Base-by-base conservation (phyloP, 2,113 vertebrate genomes). In the Campylomormyrus tamandua region DNA sequence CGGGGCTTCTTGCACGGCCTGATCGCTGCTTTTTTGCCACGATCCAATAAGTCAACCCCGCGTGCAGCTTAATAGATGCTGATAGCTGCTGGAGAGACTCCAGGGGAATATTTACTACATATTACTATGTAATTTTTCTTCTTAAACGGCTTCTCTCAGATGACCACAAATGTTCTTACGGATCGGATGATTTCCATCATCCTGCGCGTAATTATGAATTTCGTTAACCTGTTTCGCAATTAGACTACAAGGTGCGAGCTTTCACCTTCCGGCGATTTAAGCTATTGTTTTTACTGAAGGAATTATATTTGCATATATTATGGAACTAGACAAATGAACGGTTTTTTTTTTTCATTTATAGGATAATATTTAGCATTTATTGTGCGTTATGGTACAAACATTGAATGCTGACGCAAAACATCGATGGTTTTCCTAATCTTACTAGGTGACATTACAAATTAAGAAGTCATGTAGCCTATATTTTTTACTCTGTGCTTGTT, bases 71-170 rank as follows among this genome's bases (percentile, higher is more conserved):
- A 80, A 87, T 74, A 49, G 31, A 58, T 46, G 87, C 27, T 83
- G 83, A 4, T 49, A 58, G 89, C 9, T 5, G 66, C 27, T 6
- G n/a, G 49, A 89, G 2, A 46, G 77, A 80, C 39, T 89, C 45
- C n/a, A 52, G 74, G 31, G 56, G 58, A 91, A 66, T 52, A 89
- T 84, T 84, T 49, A 56, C 35, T 87, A 89, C 88, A 84, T 46
- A 88, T 87, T 74, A n/a, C 6, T 15, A 83, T 90, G 35, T 58
- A 42, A 66, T 89, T 66, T 87, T 56, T 42, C 83, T n/a, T 87
- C 66, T 56, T 50, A 87, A 87, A 87, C 50, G 46, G 50, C 42
- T 48, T 31, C 31, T 13, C 10, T 53, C 50, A 87, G 85, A 35
- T 84, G 83, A 84, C 24, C 35, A 80, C 11, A 5, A 31, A 49